Evolutionary conservation across 2,797 vertebrate species (phyloP).

Genomic region (Onychomys arenicola): DNA sequence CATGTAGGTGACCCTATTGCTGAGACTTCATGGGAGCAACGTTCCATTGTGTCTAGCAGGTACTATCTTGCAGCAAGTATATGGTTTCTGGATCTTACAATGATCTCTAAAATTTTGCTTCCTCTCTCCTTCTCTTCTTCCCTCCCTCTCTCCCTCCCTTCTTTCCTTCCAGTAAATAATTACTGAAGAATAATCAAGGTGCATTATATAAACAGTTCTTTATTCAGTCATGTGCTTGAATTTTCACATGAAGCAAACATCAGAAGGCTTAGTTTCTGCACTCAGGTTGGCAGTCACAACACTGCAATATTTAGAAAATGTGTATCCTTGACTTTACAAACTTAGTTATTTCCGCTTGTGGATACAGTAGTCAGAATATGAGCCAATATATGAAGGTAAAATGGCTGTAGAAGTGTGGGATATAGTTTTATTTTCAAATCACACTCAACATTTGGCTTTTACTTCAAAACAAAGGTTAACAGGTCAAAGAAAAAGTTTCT

Average conservation of each 20-base stretch:
- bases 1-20: background rate
- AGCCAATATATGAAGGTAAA: background rate
- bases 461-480: background rate
- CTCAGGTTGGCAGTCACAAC: accelerated
- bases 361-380: background rate
- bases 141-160: background rate
- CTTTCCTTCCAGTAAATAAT: background rate
- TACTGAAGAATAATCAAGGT: background rate
- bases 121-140: background rate
- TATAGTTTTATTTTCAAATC: background rate
- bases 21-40: background rate
- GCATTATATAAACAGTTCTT: background rate
- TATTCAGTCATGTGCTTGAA: background rate
- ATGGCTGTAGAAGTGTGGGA: background rate
- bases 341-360: constrained; percentile 20
- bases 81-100: background rate
- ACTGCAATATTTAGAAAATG: background rate
- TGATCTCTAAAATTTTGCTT: background rate
- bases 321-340: background rate
- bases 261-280: background rate
- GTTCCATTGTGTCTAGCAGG: background rate
- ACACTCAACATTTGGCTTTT: background rate
- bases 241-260: background rate
- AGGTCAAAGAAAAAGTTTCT: background rate
- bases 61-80: background rate